Evolutionary conservation across 2,797 vertebrate genomes (phyloP).

Genomic region (Petrocephalus sullivani): DNA sequence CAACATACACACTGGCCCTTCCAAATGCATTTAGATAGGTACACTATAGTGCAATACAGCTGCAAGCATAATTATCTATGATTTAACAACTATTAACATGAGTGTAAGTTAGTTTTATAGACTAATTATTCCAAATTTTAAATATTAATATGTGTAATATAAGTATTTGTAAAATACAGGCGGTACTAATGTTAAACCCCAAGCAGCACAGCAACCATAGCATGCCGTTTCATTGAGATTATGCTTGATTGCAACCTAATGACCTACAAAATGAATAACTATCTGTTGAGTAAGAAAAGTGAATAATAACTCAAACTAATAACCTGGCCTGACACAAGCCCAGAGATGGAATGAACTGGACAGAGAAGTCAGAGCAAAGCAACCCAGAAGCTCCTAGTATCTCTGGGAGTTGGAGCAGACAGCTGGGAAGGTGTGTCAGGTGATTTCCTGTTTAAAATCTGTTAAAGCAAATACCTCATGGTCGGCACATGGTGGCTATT

Average conservation of each 20-base stretch:
- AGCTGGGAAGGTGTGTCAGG: background rate
- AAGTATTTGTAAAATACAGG: background rate
- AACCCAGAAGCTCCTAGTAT: background rate
- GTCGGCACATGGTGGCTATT: background rate
- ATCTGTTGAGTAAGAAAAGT: background rate
- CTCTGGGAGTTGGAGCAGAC: background rate
- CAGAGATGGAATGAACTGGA: background rate
- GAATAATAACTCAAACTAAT: background rate
- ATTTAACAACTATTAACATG: background rate
- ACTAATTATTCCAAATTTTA: background rate
- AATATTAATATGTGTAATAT: background rate
- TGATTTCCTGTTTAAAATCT: background rate
- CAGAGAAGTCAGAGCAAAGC: background rate
- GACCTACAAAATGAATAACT: background rate
- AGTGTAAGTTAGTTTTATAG: background rate
- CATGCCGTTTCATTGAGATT: background rate
- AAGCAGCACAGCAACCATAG: background rate
- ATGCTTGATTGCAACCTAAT: background rate
- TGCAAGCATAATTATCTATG: background rate
- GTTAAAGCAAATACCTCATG: background rate
- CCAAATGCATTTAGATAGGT: background rate
- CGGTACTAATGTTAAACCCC: background rate
- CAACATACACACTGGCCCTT: background rate
- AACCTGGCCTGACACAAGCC: background rate
- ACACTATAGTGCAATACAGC: background rate